phyloP scores from a whole-genome alignment of 1,140 invertebrate species.

The Tachypleus tridentatus region DNA sequence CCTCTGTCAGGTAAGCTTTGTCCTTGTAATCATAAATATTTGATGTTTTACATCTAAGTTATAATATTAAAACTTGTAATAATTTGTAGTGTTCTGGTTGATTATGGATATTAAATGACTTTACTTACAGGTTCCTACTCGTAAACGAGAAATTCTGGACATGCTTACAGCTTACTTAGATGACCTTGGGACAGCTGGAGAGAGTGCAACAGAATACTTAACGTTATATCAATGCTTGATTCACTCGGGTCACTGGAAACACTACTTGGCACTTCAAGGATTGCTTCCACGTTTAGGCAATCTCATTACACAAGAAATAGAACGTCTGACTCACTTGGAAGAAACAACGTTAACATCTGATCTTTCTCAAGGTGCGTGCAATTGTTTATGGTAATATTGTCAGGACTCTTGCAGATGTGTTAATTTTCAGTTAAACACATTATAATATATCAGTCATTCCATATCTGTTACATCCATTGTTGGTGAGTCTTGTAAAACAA shows the following conservation, averaged over 20 bases:
- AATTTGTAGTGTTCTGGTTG: not conserved
- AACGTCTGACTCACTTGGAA: conserved; percentile 68
- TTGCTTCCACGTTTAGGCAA: conserved; percentile 71
- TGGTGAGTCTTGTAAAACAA: too few relatives aligned
- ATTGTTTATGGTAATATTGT: too few relatives aligned
- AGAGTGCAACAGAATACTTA: conserved; percentile 84
- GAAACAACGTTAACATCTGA: conserved; percentile 86
- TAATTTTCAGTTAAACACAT: too few relatives aligned
- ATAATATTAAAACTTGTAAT: not conserved
- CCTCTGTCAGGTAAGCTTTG: conserved; percentile 42
- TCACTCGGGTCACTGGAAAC: conserved; percentile 52
- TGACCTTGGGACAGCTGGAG: conserved; percentile 68
- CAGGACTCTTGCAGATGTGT: too few relatives aligned
- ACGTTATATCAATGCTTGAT: conserved; percentile 73
- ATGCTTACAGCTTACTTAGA: conserved; percentile 77
- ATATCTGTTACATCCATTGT: too few relatives aligned
- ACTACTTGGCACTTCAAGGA: conserved; percentile 68
- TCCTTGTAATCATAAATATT: not conserved
- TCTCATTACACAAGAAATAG: conserved; percentile 75
- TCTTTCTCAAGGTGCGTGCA: conserved; percentile 60
- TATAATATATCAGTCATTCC: too few relatives aligned
- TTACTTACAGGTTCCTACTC: conserved; percentile 21
- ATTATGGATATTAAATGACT: not conserved
- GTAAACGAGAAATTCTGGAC: conserved; percentile 50
- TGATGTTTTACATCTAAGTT: not conserved